These are phyloP conservation scores for Onychomys torridus DNA, from an alignment of 2,797 vertebrate species.

Conservation along the genomic window DNA sequence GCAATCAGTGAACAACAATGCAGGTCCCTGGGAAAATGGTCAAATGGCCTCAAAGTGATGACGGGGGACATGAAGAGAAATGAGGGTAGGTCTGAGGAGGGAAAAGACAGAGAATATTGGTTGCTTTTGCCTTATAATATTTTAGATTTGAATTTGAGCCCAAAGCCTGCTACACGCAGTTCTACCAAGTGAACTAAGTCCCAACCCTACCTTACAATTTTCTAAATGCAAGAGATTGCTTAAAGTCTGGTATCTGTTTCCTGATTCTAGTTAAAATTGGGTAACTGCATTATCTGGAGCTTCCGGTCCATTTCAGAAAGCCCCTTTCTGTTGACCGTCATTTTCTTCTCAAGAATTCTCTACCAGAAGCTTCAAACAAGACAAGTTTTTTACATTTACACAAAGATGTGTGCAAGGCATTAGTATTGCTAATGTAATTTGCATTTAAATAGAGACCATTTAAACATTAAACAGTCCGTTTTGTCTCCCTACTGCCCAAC, in stretches of 20 bases:
- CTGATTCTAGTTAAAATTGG: conserved; percentile 11
- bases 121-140: not conserved
- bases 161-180: not conserved
- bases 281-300: not conserved
- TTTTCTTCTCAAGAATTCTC: not conserved
- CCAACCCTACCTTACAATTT: not conserved
- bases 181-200: not conserved
- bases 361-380: conserved; percentile 23
- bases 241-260: conserved; percentile 2
- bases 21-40: not conserved
- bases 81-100: not conserved
- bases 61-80: not conserved
- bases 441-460: conserved; percentile 33
- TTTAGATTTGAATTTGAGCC: not conserved
- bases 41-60: not conserved
- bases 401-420: not conserved
- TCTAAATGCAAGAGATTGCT: conserved; percentile 17
- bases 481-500: conserved; percentile 4
- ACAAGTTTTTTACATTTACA: not conserved
- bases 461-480: conserved; percentile 8
- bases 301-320: not conserved
- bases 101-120: not conserved
- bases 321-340: not conserved
- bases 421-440: not conserved
- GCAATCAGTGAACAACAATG: not conserved